Percentiles rank a stretch among this genome's conserved stretches.
Evolutionary conservation across 2,113 vertebrate species (phyloP).

Genomic region (Myiagra hebetior): DNA sequence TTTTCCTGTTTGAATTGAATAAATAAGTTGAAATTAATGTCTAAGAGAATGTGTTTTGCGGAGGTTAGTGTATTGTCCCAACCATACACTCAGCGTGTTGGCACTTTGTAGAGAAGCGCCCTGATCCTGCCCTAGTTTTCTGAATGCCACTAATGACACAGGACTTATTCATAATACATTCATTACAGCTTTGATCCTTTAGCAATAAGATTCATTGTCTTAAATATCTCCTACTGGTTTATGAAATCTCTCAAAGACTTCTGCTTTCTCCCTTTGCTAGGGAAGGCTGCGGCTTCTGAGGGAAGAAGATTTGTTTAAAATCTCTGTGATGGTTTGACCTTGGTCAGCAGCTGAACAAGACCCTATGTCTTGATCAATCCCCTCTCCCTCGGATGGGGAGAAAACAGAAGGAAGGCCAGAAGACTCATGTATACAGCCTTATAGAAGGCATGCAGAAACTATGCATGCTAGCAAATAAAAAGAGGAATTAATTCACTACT

Average conservation of each 20-base stretch:
- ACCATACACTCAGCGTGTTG: not conserved
- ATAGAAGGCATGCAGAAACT: not conserved
- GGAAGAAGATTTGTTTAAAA: not conserved
- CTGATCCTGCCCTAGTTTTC: not conserved
- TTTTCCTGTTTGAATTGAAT: not conserved
- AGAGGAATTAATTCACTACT: not conserved
- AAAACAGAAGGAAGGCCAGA: not conserved
- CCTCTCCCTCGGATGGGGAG: not conserved
- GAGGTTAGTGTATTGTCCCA: accelerated
- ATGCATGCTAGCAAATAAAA: not conserved
- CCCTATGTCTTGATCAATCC: not conserved
- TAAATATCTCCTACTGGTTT: not conserved
- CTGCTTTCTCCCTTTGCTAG: not conserved
- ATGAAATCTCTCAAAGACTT: not conserved
- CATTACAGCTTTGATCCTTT: not conserved
- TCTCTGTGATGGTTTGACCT: not conserved
- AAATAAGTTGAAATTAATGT: not conserved
- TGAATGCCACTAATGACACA: not conserved
- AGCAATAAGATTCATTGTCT: not conserved
- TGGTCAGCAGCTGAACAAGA: not conserved
- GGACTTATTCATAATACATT: not conserved
- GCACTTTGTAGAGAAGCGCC: not conserved
- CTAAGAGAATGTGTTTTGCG: not conserved
- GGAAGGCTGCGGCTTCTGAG: not conserved
- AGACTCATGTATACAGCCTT: not conserved